phyloP scores from a whole-genome alignment of 1,140 invertebrate species.

The Lysiphlebus fabarum region DNA sequence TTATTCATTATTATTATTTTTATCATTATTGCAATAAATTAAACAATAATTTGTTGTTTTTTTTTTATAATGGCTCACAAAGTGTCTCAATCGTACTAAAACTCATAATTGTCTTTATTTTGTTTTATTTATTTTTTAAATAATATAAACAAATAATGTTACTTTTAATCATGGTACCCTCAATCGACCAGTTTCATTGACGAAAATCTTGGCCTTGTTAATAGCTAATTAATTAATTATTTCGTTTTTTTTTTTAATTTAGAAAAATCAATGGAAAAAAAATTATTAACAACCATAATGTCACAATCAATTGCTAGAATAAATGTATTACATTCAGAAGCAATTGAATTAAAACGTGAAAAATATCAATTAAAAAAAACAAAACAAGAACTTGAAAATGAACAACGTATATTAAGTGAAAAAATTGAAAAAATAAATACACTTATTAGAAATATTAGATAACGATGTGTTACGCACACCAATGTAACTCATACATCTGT shows the following conservation, averaged over 20 bases:
- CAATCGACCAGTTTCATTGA: too few species aligned
- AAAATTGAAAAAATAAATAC: conserved; percentile 48
- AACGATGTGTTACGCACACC: conserved; percentile 49
- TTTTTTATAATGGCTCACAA: too few species aligned
- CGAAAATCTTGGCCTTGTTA: too few species aligned
- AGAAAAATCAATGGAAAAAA: conserved; percentile 47
- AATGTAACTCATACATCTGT: conserved; percentile 55
- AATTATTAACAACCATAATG: conserved; percentile 41
- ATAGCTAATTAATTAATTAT: too few species aligned
- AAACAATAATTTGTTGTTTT: too few species aligned
- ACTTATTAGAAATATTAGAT: conserved; percentile 47
- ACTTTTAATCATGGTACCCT: too few species aligned
- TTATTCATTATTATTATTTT: too few species aligned
- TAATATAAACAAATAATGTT: too few species aligned
- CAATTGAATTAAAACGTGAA: conserved; percentile 40
- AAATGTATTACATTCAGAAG: conserved; percentile 43
- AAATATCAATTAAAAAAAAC: conserved; percentile 41
- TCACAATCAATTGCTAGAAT: conserved; percentile 40
- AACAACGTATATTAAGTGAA: conserved; percentile 41
- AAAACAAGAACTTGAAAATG: conserved; percentile 42
- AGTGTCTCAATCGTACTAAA: too few species aligned
- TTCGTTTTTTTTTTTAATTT: conserved; percentile 22
- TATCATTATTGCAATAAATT: too few species aligned
- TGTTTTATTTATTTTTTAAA: too few species aligned
- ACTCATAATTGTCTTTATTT: too few species aligned